A percentile compares a stretch with the other conserved stretches of the same genome.
phyloP scores from a whole-genome alignment of 2,113 vertebrate genomes.

The Paralichthys olivaceus region DNA sequence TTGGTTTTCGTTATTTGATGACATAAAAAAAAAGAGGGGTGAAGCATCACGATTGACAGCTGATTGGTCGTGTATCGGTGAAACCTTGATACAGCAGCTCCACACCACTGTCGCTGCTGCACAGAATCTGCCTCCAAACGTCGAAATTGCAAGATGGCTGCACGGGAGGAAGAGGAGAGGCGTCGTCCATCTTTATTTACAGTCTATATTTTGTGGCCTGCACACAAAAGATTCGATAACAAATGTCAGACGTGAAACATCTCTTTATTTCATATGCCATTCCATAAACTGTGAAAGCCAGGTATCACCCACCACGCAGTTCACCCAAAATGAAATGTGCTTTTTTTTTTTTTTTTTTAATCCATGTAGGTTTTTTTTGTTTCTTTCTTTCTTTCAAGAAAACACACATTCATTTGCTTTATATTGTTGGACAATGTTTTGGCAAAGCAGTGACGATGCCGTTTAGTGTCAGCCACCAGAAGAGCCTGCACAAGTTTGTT shows the following conservation, averaged over 20 bases:
- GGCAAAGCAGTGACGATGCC: constrained; percentile 88
- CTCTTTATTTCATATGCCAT: constrained; percentile 75
- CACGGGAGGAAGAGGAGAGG: no score
- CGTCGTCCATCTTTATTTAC: no score
- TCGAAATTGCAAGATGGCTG: no score
- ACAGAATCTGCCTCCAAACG: no score
- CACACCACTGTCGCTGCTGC: no score
- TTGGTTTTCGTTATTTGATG: no score
- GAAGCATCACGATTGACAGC: no score
- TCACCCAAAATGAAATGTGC: constrained; percentile 63
- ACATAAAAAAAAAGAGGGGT: no score
- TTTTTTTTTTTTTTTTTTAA: constrained; percentile 30
- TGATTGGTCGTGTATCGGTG: no score
- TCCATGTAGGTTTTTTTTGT: constrained; percentile 6
- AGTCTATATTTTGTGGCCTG: no score
- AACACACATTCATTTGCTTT: constrained; percentile 76
- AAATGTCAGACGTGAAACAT: constrained; percentile 55
- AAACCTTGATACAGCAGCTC: no score
- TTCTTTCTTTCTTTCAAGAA: constrained; percentile 28
- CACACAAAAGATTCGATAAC: constrained; percentile 14
- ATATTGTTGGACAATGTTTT: constrained; percentile 86
- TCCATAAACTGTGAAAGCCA: constrained; percentile 68
- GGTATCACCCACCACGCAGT: constrained; percentile 40
- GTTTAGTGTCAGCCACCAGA: constrained; percentile 76
- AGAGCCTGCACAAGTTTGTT: constrained; percentile 78